phyloP scores from a whole-genome alignment of 1,140 invertebrate genomes.

The Drosophila trapezifrons region DNA sequence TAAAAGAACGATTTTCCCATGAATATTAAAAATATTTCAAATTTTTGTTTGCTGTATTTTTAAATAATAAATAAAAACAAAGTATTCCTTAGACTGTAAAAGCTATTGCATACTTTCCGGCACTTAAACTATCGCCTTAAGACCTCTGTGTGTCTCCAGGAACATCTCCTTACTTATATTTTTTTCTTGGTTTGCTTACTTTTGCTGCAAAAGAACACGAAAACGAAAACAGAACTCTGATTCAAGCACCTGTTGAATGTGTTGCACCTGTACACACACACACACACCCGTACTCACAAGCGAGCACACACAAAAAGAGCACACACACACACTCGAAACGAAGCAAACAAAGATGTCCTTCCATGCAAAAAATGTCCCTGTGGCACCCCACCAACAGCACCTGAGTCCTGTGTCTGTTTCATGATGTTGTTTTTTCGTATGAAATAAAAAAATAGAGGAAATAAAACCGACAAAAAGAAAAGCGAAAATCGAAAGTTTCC shows the following conservation, averaged over 20 bases:
- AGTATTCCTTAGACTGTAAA: neutral
- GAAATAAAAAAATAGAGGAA: conserved; percentile 29
- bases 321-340: conserved; percentile 17
- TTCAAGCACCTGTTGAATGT: conserved; percentile 76
- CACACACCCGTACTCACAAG: conserved; percentile 13
- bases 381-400: conserved; percentile 25
- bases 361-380: conserved; percentile 19
- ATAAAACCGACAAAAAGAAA: conserved; percentile 25
- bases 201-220: conserved; percentile 34
- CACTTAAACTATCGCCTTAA: neutral
- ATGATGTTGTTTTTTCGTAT: conserved; percentile 59
- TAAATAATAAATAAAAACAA: too few species aligned
- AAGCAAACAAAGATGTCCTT: conserved; percentile 21
- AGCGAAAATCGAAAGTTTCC: conserved; percentile 38
- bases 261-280: conserved; percentile 59
- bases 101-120: neutral
- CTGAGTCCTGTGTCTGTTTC: conserved; percentile 50
- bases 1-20: too few species aligned
- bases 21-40: neutral
- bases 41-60: too few species aligned
- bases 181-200: conserved; percentile 38
- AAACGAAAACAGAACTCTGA: conserved; percentile 56
- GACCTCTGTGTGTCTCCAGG: neutral
- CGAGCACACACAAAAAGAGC: conserved; percentile 27
- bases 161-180: conserved; percentile 13